phyloP scores from a whole-genome alignment of 2,888 invertebrate species.

The Phorcus lineatus region DNA sequence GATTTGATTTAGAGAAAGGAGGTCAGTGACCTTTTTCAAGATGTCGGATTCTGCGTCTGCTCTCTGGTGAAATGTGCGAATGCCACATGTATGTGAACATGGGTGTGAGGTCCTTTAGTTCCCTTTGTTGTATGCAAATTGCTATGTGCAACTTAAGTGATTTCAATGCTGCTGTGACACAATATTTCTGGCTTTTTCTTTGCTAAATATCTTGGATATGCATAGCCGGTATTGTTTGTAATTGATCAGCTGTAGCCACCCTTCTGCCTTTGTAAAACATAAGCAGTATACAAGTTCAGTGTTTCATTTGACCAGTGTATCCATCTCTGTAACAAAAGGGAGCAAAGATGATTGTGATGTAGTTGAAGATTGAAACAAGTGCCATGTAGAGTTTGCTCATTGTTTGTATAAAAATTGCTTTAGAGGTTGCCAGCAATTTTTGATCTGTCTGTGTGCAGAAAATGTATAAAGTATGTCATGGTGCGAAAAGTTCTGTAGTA shows the following conservation, averaged over 20 bases:
- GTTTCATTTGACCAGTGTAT: not conserved
- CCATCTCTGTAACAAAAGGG: not conserved
- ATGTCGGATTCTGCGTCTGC: conserved; percentile 4
- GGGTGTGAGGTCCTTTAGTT: conserved; percentile 24
- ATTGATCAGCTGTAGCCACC: conserved; percentile 16
- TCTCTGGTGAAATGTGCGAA: not conserved
- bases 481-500: conserved; percentile 9
- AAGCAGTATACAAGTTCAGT: not conserved
- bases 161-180: conserved; percentile 19
- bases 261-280: not conserved
- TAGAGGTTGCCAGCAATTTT: not conserved
- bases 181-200: conserved; percentile 18
- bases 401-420: conserved; percentile 19
- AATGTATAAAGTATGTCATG: conserved; percentile 17
- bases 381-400: conserved; percentile 23
- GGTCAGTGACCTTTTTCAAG: not conserved
- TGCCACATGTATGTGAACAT: conserved; percentile 26
- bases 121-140: conserved; percentile 14
- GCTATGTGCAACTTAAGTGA: conserved; percentile 21
- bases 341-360: conserved; percentile 15
- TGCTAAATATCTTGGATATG: not conserved
- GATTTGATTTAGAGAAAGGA: not conserved
- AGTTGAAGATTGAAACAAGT: not conserved
- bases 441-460: conserved; percentile 1
- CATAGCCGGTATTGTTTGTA: conserved; percentile 10